A percentile compares a stretch with the other conserved stretches of the same genome.
Evolutionary conservation across 2,888 invertebrate species (phyloP).

Genomic region (Heliconius aoede): DNA sequence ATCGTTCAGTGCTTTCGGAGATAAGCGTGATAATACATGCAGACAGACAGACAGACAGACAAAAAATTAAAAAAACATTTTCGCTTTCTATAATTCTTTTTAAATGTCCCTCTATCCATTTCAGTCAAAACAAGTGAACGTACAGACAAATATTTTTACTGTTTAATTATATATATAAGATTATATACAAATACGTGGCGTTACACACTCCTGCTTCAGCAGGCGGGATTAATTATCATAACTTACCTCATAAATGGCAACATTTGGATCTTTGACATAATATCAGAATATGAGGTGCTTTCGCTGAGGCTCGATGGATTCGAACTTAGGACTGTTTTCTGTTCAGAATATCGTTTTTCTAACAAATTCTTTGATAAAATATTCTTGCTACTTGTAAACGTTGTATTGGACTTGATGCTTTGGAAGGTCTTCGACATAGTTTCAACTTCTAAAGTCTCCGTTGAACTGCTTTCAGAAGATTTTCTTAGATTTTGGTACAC

Average conservation of each 20-base stretch:
- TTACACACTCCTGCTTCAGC: too few species aligned
- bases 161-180: too few species aligned
- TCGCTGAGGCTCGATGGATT: constrained; percentile 52
- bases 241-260: constrained; percentile 76
- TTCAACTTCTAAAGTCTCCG: constrained; percentile 34
- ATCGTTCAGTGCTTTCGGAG: too few species aligned
- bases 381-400: constrained; percentile 30
- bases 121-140: too few species aligned
- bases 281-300: constrained; percentile 58
- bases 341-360: constrained; percentile 54
- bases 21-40: too few species aligned
- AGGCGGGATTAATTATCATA: not conserved
- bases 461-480: constrained; percentile 21
- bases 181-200: too few species aligned
- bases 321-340: not conserved
- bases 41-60: too few species aligned
- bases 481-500: constrained; percentile 14
- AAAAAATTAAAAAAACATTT: too few species aligned
- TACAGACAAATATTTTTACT: too few species aligned
- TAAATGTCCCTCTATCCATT: too few species aligned
- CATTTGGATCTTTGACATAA: constrained; percentile 67
- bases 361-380: constrained; percentile 39
- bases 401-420: constrained; percentile 48
- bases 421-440: constrained; percentile 37
- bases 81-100: too few species aligned